phyloP scores from a whole-genome alignment of 2,888 invertebrate species.

The Disparrhopalites patrizii region DNA sequence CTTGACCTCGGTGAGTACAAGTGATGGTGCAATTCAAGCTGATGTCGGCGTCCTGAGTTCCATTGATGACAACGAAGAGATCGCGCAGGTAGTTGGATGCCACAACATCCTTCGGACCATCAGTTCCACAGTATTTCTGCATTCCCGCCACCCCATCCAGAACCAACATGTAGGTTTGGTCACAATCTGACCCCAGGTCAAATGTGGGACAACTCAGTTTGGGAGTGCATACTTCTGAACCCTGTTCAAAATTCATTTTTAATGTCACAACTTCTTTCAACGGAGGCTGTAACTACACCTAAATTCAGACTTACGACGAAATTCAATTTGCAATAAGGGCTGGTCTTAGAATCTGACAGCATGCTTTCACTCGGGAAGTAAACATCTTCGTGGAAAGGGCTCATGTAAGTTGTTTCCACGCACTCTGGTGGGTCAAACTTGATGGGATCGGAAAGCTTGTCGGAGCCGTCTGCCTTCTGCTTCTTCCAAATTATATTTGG shows the following conservation, averaged over 20 bases:
- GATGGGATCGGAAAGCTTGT: constrained; percentile 1
- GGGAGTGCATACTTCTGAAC: constrained; percentile 44
- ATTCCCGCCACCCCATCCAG: constrained; percentile 37
- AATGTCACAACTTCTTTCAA: background rate
- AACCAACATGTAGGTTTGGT: constrained; percentile 29
- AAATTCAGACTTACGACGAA: constrained; percentile 26
- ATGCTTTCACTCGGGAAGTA: constrained; percentile 2
- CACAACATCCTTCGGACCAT: constrained; percentile 26
- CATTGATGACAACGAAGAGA: constrained; percentile 32
- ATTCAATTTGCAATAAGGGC: constrained; percentile 30
- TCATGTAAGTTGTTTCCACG: constrained; percentile 11
- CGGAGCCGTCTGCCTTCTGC: constrained; percentile 10
- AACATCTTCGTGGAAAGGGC: background rate
- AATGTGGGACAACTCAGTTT: constrained; percentile 30
- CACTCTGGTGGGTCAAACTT: constrained; percentile 20
- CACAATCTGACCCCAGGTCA: constrained; percentile 8
- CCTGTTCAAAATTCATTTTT: constrained; percentile 21
- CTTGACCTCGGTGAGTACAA: constrained; percentile 35
- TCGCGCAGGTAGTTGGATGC: constrained; percentile 39
- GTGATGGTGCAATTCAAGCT: constrained; percentile 35
- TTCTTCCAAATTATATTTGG: constrained; percentile 17
- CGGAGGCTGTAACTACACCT: background rate
- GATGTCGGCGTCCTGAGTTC: background rate
- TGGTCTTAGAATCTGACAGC: background rate
- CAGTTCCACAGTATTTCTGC: constrained; percentile 32